Evolutionary conservation across 2,797 vertebrate species (phyloP).

Genomic region (Malacoraja senta): DNA sequence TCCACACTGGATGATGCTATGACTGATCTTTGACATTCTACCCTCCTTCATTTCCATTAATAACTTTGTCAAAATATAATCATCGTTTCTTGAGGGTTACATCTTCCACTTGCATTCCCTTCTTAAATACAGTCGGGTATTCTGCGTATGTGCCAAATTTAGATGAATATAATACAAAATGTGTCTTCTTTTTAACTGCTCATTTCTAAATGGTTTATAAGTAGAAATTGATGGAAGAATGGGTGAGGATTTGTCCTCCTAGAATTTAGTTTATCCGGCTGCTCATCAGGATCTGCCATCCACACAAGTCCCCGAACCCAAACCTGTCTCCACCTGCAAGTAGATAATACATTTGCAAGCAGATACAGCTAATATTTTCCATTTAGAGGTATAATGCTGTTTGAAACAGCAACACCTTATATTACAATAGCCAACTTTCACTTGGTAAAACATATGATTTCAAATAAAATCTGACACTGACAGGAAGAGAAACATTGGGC

Average conservation of each 20-base stretch:
- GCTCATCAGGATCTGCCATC: not conserved
- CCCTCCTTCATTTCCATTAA: not conserved
- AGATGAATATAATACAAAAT: not conserved
- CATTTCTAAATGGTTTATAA: not conserved
- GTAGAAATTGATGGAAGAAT: not conserved
- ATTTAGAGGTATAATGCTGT: not conserved
- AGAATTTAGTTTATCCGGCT: not conserved
- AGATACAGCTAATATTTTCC: not conserved
- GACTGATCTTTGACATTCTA: not conserved
- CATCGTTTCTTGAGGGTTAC: too few species aligned
- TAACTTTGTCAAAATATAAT: not conserved
- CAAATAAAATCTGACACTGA: not conserved
- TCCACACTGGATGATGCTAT: too few species aligned
- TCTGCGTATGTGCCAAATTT: not conserved
- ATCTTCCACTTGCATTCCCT: not conserved
- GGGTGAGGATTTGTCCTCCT: not conserved
- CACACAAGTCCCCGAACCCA: not conserved
- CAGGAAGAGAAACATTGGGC: too few species aligned
- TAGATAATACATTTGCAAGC: not conserved
- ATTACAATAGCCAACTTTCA: too few species aligned
- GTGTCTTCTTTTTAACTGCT: not conserved
- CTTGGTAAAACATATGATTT: not conserved
- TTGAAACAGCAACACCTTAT: not conserved
- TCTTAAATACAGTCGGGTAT: not conserved
- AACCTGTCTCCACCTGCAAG: not conserved